These are phyloP conservation scores for Macaca nemestrina DNA, from an alignment of 2,113 vertebrate genomes.

Conservation along the genomic window DNA sequence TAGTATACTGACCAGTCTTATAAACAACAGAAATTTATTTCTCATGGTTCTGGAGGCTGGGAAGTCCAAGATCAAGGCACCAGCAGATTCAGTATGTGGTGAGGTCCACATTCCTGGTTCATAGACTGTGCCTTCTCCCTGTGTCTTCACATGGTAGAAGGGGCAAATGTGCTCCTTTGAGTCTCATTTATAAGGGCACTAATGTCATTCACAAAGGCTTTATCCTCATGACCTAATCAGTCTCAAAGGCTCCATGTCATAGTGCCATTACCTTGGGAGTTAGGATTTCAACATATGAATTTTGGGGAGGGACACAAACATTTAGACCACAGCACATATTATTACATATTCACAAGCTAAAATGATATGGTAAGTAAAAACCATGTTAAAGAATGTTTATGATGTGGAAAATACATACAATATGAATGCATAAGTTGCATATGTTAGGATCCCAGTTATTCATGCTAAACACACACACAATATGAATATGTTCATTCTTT, in stretches of 20 bases:
- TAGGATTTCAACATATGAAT: background rate
- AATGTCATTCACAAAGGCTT: background rate
- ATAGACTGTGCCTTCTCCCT: too few relatives aligned
- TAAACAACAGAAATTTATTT: background rate
- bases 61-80: background rate
- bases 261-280: background rate
- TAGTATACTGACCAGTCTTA: too few relatives aligned
- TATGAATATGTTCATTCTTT: background rate
- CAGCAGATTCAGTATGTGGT: background rate
- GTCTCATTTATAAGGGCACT: background rate
- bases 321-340: background rate
- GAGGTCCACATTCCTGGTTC: background rate
- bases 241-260: background rate
- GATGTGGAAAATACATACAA: background rate
- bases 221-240: background rate
- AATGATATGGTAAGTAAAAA: background rate
- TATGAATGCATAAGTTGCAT: background rate
- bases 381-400: background rate
- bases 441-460: background rate
- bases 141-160: background rate
- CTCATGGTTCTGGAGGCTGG: background rate
- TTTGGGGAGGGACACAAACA: background rate
- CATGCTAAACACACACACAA: background rate
- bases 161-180: background rate
- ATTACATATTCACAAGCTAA: background rate